phyloP scores from a whole-genome alignment of 2,113 vertebrate genomes.

The Psittacula cyanocephala region DNA sequence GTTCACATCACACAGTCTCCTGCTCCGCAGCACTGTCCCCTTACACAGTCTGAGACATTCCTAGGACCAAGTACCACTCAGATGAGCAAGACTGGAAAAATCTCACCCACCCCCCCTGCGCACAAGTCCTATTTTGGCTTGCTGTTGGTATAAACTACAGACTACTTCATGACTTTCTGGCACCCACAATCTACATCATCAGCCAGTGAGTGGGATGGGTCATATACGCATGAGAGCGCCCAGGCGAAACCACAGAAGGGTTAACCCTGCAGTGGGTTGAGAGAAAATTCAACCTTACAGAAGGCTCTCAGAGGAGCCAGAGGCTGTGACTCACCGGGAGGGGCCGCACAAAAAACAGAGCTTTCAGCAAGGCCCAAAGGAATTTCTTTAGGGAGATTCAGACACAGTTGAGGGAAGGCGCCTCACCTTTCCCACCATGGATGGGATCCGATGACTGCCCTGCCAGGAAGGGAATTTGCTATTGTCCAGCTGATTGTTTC shows the following conservation, averaged over 20 bases:
- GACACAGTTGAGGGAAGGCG: background rate
- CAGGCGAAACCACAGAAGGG: background rate
- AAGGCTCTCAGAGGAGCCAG: background rate
- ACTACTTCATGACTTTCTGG: constrained; percentile 3
- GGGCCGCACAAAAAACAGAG: background rate
- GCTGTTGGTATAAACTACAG: background rate
- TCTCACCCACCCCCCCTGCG: rapidly evolving
- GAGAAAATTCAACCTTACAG: background rate
- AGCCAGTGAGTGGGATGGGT: background rate
- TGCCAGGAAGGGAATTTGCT: background rate
- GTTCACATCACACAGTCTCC: rapidly evolving
- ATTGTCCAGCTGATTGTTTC: background rate
- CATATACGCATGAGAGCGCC: background rate
- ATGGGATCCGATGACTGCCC: background rate
- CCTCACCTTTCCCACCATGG: background rate
- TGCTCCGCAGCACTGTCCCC: background rate
- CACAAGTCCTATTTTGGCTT: rapidly evolving
- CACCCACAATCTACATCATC: background rate
- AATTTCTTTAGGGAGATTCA: background rate
- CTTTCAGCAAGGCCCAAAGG: background rate
- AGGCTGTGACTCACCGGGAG: constrained; percentile 1
- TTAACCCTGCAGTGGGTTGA: background rate
- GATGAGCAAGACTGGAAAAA: background rate
- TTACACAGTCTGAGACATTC: background rate
- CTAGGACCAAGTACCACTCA: background rate